A percentile compares a stretch with the other conserved stretches of the same genome.
Conservation (phyloP, 2,888 invertebrate genomes). For the Euproctis similis region DNA sequence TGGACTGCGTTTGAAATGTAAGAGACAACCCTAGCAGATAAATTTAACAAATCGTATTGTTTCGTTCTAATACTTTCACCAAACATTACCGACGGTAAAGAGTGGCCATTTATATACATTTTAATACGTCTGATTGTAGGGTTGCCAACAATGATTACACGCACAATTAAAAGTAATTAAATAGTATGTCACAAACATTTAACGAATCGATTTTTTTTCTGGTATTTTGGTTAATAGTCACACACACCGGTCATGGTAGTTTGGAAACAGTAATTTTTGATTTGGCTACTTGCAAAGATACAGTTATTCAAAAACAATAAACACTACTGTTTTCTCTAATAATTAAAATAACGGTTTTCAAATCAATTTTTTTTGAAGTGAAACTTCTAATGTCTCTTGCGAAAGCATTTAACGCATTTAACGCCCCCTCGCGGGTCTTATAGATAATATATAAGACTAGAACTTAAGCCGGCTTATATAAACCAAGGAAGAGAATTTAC, state of each 20-base stretch:
- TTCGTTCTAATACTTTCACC: conserved; percentile 31
- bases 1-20: no score
- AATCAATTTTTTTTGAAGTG: no score
- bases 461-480: no score
- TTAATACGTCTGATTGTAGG: conserved; percentile 13
- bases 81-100: conserved; percentile 24
- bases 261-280: conserved; percentile 10
- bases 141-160: conserved; percentile 19
- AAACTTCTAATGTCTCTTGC: no score
- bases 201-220: conserved; percentile 18
- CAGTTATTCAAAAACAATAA: no score
- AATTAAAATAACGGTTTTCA: no score
- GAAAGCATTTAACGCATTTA: no score
- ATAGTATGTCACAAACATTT: conserved; percentile 26
- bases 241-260: conserved; percentile 9
- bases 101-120: conserved; percentile 18
- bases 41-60: conserved; percentile 33
- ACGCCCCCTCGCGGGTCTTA: no score
- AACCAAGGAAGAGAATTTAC: no score
- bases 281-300: conserved; percentile 14
- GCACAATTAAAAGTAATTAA: conserved; percentile 31
- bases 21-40: conserved; percentile 14
- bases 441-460: no score
- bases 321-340: no score
- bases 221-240: conserved; percentile 4